phyloP scores from a whole-genome alignment of 2,888 invertebrate species.

The Cephalotes varians region DNA sequence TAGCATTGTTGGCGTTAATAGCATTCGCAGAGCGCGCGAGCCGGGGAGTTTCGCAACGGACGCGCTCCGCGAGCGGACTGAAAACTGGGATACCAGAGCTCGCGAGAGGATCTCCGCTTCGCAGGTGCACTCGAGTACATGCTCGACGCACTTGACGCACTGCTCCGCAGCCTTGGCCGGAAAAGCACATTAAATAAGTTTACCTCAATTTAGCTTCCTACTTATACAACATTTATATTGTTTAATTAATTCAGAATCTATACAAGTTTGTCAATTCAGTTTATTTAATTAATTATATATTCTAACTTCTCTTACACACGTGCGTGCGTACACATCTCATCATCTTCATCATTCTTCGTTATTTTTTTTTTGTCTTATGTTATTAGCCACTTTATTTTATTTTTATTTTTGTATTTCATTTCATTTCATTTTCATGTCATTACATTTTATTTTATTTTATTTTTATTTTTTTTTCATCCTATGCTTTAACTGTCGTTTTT shows the following conservation, averaged over 20 bases:
- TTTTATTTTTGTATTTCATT: too few species aligned
- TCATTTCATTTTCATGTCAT: too few species aligned
- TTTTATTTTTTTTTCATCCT: too few species aligned
- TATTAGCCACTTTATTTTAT: too few species aligned
- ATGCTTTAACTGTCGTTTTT: too few species aligned
- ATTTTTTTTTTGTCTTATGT: too few species aligned
- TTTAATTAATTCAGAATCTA: neutral
- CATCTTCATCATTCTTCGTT: too few species aligned
- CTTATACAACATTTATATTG: neutral
- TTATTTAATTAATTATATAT: neutral
- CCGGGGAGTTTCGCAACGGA: slow-evolving; percentile 70
- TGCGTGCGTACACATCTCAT: too few species aligned
- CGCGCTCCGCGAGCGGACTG: slow-evolving; percentile 76
- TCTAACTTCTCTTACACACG: too few species aligned
- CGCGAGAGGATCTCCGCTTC: slow-evolving; percentile 67
- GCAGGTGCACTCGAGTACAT: slow-evolving; percentile 59
- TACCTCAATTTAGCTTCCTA: neutral
- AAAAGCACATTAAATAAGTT: neutral
- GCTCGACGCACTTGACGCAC: slow-evolving; percentile 8
- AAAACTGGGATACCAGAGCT: slow-evolving; percentile 81
- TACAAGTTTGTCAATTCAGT: neutral
- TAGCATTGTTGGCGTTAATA: slow-evolving; percentile 25
- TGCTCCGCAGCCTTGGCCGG: neutral
- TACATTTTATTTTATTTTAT: too few species aligned
- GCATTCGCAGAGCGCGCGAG: slow-evolving; percentile 36